phyloP scores from a whole-genome alignment of 2,113 vertebrate species.

The Isurus oxyrinchus region DNA sequence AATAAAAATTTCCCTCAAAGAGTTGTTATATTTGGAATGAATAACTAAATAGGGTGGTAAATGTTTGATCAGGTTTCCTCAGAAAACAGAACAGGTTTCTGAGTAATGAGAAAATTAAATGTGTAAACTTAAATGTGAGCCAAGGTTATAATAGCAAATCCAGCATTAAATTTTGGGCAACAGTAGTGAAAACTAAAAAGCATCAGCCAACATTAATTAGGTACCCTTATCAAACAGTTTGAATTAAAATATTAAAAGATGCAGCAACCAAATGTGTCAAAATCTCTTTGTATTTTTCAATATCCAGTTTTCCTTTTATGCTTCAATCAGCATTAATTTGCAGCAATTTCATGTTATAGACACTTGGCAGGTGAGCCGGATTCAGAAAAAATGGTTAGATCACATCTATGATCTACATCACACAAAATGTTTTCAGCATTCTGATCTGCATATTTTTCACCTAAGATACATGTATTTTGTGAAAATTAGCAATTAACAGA shows the following conservation, averaged over 20 bases:
- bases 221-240: neutral
- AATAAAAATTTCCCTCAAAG: neutral
- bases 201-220: neutral
- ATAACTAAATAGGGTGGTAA: neutral
- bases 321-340: neutral
- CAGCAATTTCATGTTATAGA: neutral
- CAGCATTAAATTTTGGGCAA: neutral
- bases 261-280: neutral
- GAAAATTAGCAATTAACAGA: neutral
- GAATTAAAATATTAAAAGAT: neutral
- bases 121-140: neutral
- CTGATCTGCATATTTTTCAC: neutral
- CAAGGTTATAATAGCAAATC: neutral
- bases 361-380: neutral
- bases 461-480: neutral
- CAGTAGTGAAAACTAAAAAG: neutral
- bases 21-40: neutral
- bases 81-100: neutral
- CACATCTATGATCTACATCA: neutral
- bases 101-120: neutral
- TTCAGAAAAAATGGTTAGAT: neutral
- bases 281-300: neutral
- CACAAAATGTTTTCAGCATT: neutral
- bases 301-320: neutral
- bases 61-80: neutral